Base-by-base conservation (phyloP, 2,888 invertebrate species). In the Pristionchus mayeri region DNA sequence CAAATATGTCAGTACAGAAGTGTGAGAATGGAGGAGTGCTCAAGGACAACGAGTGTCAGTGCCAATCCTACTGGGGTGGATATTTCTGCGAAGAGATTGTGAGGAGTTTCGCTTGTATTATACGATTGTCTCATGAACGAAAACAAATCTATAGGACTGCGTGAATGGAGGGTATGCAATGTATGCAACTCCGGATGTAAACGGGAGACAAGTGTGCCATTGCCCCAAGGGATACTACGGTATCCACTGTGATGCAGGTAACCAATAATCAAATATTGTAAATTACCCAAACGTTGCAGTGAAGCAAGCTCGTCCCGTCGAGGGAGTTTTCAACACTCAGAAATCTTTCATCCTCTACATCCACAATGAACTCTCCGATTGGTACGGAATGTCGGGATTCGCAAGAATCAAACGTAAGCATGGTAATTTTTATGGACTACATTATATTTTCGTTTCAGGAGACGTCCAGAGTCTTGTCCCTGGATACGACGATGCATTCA, bases 191-290 rank as follows among this genome's bases (percentile, higher is more conserved):
- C 21, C 54, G 4, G 21, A n/a, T 54, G 16, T 4, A 27, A 21
- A 13, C 6, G 52, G 27, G 11, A 7, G 52, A 27, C 48, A 50
- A 30, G 11, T 21, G 16, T 82, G 81, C 11, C 63, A 82, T 27
- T 82, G 81, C n/a, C 81, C 81, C 21, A 44, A 21, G 30, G 81
- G 81, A 40, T 82, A 82, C n/a, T n/a, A n/a, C n/a, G n/a, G n/a
- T n/a, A n/a, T n/a, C 18, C 81, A 82, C n/a, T 82, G 81, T 48
- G 81, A 82, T 63, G 63, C 81, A 18, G 81, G 81, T 82, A 24
- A 40, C 18, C 1, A 79, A 30, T 60, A 34, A n/a, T 9, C 6
- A 18, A 37, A n/a, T n/a, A n/a, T n/a, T n/a, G 21, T 13, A 6
- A 48, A 50, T 24, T n/a, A n/a, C n/a, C n/a, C 2, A 3, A 52